phyloP scores from a whole-genome alignment of 2,888 invertebrate genomes.

The Drosophila mettleri region DNA sequence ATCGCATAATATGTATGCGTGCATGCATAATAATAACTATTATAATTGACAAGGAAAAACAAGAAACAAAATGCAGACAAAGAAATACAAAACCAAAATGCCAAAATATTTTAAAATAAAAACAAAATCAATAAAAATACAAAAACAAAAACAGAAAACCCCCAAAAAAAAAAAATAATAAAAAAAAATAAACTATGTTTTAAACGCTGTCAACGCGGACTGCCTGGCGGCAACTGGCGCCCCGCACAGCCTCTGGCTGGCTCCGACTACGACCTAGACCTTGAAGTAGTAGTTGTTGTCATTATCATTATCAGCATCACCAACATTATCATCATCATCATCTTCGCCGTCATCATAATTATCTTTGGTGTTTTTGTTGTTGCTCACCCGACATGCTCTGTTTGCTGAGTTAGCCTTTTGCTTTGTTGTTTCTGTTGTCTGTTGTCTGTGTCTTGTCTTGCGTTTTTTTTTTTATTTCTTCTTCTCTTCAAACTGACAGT shows the following conservation, averaged over 20 bases:
- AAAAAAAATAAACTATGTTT: conserved; percentile 25
- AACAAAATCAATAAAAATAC: conserved; percentile 22
- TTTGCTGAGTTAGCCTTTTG: conserved; percentile 51
- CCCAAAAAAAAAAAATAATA: background rate
- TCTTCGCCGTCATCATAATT: conserved; percentile 14
- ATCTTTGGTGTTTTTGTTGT: conserved; percentile 18
- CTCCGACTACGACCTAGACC: conserved; percentile 71
- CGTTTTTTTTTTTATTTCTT: conserved; percentile 24
- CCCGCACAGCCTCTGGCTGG: conserved; percentile 28
- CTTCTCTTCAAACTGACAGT: conserved; percentile 33
- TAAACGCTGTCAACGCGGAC: conserved; percentile 63
- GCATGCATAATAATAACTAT: conserved; percentile 43
- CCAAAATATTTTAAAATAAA: conserved; percentile 10
- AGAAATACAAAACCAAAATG: conserved; percentile 13
- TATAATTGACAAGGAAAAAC: conserved; percentile 28
- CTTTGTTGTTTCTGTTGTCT: conserved; percentile 34
- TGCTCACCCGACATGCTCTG: conserved; percentile 58
- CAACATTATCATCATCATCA: conserved; percentile 9
- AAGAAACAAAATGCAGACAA: conserved; percentile 10
- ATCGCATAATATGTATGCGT: conserved; percentile 33
- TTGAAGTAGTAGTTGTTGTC: conserved; percentile 53
- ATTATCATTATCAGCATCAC: conserved; percentile 16
- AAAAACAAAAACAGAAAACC: conserved; percentile 8
- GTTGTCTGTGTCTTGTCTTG: conserved; percentile 31
- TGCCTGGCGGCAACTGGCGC: conserved; percentile 30